phyloP scores from a whole-genome alignment of 2,113 vertebrate species.

The Dendrocopos noguchii region DNA sequence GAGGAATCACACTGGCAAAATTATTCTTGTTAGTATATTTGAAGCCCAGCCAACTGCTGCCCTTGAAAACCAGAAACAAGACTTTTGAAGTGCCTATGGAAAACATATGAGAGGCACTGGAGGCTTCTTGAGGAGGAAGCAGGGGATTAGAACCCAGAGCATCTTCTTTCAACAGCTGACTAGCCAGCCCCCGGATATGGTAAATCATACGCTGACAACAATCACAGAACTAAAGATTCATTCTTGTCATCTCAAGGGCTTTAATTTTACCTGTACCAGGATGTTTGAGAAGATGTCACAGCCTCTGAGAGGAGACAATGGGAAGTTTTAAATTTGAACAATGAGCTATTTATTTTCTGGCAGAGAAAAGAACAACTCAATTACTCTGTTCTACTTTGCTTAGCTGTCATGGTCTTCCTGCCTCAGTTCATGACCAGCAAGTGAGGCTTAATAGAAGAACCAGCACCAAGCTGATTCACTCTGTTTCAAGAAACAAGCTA shows the following conservation, averaged over 20 bases:
- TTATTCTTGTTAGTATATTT: not conserved
- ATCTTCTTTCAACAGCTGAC: not conserved
- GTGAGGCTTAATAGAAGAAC: not conserved
- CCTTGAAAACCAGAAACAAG: not conserved
- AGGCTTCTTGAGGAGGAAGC: not conserved
- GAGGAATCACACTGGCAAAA: not conserved
- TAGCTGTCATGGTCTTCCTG: not conserved
- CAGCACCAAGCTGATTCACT: not conserved
- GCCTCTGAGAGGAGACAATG: not conserved
- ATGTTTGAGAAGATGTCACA: not conserved
- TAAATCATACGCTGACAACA: not conserved
- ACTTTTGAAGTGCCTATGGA: not conserved
- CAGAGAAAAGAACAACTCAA: constrained; percentile 6
- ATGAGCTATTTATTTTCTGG: not conserved
- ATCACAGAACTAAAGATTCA: not conserved
- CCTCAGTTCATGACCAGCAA: not conserved
- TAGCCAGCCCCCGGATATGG: not conserved
- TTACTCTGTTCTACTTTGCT: constrained; percentile 6
- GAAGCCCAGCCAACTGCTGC: not conserved
- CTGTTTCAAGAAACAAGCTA: not conserved
- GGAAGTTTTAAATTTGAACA: not conserved
- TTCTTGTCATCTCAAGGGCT: not conserved
- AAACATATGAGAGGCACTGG: not conserved
- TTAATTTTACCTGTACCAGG: not conserved
- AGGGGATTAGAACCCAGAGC: not conserved